Evolutionary conservation across 1,140 invertebrate species (phyloP).

Genomic region (Hyposmocoma kahamanoa): DNA sequence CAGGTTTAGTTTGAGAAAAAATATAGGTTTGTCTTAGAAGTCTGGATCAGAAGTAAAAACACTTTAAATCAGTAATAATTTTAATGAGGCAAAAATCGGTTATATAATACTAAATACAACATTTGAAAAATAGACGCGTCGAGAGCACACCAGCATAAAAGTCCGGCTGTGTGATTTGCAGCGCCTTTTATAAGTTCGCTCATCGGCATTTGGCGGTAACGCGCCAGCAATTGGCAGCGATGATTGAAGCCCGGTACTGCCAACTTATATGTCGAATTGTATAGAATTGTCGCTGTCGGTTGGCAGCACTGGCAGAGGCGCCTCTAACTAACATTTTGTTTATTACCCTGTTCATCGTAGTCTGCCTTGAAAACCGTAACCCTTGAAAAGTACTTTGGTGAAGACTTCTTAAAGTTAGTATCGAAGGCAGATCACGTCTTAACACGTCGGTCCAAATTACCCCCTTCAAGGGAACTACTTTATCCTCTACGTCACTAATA

Average conservation of each 20-base stretch:
- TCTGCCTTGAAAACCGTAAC: constrained; percentile 5
- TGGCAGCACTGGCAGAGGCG: background rate
- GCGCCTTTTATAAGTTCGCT: too few relatives aligned
- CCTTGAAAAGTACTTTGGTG: constrained; percentile 2
- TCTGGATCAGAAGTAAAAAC: too few relatives aligned
- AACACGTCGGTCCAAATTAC: constrained; percentile 29
- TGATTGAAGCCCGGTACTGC: background rate
- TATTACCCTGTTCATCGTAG: background rate
- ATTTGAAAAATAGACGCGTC: too few relatives aligned
- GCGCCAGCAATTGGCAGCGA: background rate
- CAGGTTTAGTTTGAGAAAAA: too few relatives aligned
- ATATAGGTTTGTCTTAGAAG: too few relatives aligned
- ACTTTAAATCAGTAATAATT: too few relatives aligned
- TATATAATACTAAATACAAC: too few relatives aligned
- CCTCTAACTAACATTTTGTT: background rate
- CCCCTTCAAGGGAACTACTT: constrained; percentile 8
- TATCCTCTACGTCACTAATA: too few relatives aligned
- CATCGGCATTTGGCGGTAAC: background rate
- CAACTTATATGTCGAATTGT: background rate
- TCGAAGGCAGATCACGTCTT: constrained; percentile 37
- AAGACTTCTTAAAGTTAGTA: constrained; percentile 10
- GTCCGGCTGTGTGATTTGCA: too few relatives aligned
- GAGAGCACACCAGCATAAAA: too few relatives aligned
- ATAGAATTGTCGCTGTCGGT: background rate
- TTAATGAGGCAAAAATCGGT: too few relatives aligned